Evolutionary conservation across 2,888 invertebrate genomes (phyloP), one percentile per base, ranked within the genome.

Genomic region (Chromoteleia sp.): DNA sequence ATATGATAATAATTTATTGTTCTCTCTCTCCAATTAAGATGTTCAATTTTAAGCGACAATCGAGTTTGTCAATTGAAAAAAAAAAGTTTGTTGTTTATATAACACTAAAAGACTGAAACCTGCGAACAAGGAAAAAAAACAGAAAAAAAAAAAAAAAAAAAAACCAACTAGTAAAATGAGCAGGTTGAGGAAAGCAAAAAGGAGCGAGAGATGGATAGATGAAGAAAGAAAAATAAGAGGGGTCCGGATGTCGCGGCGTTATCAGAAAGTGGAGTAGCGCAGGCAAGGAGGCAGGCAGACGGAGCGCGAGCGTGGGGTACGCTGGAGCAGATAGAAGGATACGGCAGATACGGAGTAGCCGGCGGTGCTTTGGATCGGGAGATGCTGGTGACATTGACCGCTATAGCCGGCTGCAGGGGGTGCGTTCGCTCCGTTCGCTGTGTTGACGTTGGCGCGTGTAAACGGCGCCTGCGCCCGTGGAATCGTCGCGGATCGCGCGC

Each of bases 361-460:
- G 52, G 59, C 21, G 68, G 29, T 54, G 54, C 15, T 41, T 30
- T 2, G 48, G 41, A 58, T 41, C 85, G 83, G 86, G 86, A 59
- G 86, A 86, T 84, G 86, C 83, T 85, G 89, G 86, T 87, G 89
- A 89, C 88, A 88, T 89, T 89, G 88, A 89, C 88, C 88, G 87
- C 88, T 76, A 76, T 76, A 76, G 76, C 58, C 75, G 67, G 58
- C 58, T 67, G 10, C 59, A 77, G 54, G 45, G 70, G 59, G 54
- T 52, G 59, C 61, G 67, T 52, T 65, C 56, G 14, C 58, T 54
- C 19, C 2, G 29, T 1, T 77, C 45, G 61, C 36, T 76, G 77
- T 79, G 77, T 78, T 85, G 86, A 83, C 81, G 86, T 65, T 82
- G 82, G 79, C 75, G 56, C 82, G 75, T 65, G 54, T 33, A 70